A percentile compares a stretch with the other conserved stretches of the same genome.
Evolutionary conservation across 2,797 vertebrate genomes (phyloP).

Genomic region (Paramormyrops hopkinsi): DNA sequence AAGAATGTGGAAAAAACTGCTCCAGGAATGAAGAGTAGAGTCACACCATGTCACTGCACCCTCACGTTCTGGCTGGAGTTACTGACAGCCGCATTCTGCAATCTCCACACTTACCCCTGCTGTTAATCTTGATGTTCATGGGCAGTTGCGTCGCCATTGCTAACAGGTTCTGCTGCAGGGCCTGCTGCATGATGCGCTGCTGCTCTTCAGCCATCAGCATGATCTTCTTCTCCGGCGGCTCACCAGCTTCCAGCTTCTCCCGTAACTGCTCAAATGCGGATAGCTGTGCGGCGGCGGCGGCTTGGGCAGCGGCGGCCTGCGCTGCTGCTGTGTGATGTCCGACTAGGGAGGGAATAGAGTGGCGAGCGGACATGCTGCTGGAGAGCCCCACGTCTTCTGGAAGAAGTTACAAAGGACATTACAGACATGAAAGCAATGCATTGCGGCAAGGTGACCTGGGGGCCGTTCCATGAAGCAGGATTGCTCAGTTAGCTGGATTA

Average conservation of each 20-base stretch:
- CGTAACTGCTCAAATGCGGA: constrained; percentile 41
- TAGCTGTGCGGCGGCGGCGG: neutral
- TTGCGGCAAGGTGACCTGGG: neutral
- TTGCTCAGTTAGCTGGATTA: neutral
- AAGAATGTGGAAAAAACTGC: neutral
- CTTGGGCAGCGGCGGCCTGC: neutral
- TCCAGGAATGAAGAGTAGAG: neutral
- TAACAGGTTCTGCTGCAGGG: constrained; percentile 84
- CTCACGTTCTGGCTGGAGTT: neutral
- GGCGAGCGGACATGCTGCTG: constrained; percentile 26
- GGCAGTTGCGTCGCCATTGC: constrained; percentile 51
- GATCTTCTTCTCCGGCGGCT: constrained; percentile 81
- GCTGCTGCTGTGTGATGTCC: constrained; percentile 40
- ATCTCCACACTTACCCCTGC: constrained; percentile 17
- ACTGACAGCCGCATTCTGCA: neutral
- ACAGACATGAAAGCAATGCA: neutral
- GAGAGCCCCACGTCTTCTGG: constrained; percentile 47
- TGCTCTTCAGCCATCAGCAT: constrained; percentile 78
- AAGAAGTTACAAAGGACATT: neutral
- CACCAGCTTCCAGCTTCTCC: constrained; percentile 79
- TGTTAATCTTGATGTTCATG: constrained; percentile 24
- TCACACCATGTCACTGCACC: neutral
- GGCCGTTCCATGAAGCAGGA: neutral
- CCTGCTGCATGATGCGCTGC: constrained; percentile 88
- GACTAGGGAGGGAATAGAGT: constrained; percentile 38